Evolutionary conservation across 2,797 vertebrate genomes (phyloP), one percentile per base, ranked within the genome.

Genomic region (Brachymystax lenok): DNA sequence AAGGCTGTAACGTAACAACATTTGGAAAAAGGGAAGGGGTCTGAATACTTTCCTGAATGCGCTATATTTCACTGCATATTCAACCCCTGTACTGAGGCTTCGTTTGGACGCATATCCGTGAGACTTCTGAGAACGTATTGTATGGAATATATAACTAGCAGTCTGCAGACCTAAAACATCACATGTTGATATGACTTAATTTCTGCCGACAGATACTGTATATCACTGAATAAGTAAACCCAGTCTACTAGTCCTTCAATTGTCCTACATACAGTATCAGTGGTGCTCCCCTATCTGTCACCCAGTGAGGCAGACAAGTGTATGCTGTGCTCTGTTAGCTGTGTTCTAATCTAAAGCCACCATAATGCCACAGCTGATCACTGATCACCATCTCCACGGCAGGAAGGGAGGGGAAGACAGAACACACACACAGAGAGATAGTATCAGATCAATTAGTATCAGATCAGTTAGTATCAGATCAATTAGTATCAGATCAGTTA

Each of bases 201-300:
- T 46, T 12, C 40, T 46, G 40, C 10, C 10, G 3, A 46, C 40
- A 46, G 12, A 46, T 46, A 46, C 10, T 46, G 10, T 46, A 46
- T 82, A 85, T 87, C 87, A 88, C 87, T 90, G 88, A 91, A 91
- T 88, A 89, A 56, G 88, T 82, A 89, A 83, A 79, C 40, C 40
- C 40, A 46, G 89, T 85, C 77, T 80, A 79, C 74, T 74, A 71
- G 78, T 81, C 71, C 77, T 54, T 2, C 77, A 14, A 79, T 85
- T 81, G 80, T 89, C 85, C 82, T 76, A 78, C 80, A 69, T 80
- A 68, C 64, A 46, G 84, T 78, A 64, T 69, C 66, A 52, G 46
- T 75, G n/a, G 14, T 40, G 17, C 19, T 66, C 64, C 73, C 1
- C 0, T 40, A 10, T 46, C 33, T n/a, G 80, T 75, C 86, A 86